These are phyloP conservation scores for Fregata magnificens DNA, from an alignment of 2,113 vertebrate genomes.

Conservation along the genomic window DNA sequence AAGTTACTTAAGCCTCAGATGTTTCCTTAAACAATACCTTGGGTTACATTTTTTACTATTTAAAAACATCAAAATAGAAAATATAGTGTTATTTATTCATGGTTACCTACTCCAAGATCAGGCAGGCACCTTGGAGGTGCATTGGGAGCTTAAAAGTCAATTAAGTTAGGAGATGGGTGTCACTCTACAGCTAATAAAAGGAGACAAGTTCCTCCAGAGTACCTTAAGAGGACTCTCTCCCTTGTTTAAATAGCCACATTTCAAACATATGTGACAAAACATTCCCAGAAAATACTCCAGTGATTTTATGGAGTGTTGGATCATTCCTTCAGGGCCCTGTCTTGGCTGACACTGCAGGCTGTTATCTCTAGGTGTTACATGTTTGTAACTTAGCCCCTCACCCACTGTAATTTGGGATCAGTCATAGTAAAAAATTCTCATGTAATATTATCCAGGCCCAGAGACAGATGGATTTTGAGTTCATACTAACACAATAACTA, in stretches of 20 bases:
- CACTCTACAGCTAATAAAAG: not conserved
- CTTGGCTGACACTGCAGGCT: not conserved
- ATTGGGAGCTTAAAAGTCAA: not conserved
- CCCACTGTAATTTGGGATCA: not conserved
- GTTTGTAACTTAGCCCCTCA: not conserved
- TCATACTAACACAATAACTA: not conserved
- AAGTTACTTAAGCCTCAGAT: not conserved
- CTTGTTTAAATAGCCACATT: not conserved
- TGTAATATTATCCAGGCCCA: not conserved
- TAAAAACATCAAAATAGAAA: not conserved
- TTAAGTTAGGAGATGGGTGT: not conserved
- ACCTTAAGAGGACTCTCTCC: not conserved
- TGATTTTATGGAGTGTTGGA: not conserved
- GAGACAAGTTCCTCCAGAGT: not conserved
- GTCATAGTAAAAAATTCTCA: not conserved
- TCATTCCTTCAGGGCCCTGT: not conserved
- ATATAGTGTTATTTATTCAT: not conserved
- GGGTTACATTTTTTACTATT: not conserved
- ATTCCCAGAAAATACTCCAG: not conserved
- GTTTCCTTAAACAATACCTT: not conserved
- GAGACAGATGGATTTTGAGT: not conserved
- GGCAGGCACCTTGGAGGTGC: not conserved
- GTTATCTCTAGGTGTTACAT: not conserved
- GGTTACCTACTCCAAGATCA: not conserved
- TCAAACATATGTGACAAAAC: not conserved